Evolutionary conservation across 2,888 invertebrate genomes (phyloP).

Genomic region (Cactoblastis cactorum): DNA sequence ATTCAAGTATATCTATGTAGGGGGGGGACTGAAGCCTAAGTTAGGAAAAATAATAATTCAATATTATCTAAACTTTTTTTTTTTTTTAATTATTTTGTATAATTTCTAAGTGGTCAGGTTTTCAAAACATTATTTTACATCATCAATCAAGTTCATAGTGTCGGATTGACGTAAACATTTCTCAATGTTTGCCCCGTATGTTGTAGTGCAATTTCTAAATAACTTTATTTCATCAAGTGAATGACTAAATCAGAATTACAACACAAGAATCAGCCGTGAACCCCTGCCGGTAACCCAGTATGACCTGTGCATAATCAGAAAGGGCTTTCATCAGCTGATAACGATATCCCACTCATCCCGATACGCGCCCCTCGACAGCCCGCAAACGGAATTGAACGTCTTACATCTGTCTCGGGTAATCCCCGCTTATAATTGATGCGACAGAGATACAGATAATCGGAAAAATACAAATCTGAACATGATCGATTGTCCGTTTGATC

Average conservation of each 20-base stretch:
- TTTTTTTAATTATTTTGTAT: too few relatives aligned
- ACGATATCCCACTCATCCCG: conserved; percentile 56
- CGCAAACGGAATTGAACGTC: conserved; percentile 69
- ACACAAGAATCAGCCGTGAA: not conserved
- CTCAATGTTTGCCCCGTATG: too few relatives aligned
- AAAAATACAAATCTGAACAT: conserved; percentile 74
- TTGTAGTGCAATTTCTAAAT: too few relatives aligned
- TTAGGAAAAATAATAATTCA: too few relatives aligned
- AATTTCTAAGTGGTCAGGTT: too few relatives aligned
- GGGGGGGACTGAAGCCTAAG: too few relatives aligned
- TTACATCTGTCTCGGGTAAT: conserved; percentile 73
- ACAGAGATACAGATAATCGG: conserved; percentile 72
- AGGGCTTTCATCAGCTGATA: conserved; percentile 55
- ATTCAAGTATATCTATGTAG: too few relatives aligned
- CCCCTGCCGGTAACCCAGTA: conserved; percentile 21
- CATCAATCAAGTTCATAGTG: too few relatives aligned
- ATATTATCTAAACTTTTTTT: too few relatives aligned
- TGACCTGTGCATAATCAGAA: conserved; percentile 42
- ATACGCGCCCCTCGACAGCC: conserved; percentile 44
- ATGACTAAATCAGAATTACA: not conserved
- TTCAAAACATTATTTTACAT: too few relatives aligned
- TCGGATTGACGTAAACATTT: too few relatives aligned
- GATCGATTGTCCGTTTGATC: conserved; percentile 60
- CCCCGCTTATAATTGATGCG: conserved; percentile 78
- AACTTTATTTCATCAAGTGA: too few relatives aligned